Percentiles rank a stretch among this genome's conserved stretches.
Conservation (phyloP, 2,888 invertebrate genomes). For the Macropis europaea region DNA sequence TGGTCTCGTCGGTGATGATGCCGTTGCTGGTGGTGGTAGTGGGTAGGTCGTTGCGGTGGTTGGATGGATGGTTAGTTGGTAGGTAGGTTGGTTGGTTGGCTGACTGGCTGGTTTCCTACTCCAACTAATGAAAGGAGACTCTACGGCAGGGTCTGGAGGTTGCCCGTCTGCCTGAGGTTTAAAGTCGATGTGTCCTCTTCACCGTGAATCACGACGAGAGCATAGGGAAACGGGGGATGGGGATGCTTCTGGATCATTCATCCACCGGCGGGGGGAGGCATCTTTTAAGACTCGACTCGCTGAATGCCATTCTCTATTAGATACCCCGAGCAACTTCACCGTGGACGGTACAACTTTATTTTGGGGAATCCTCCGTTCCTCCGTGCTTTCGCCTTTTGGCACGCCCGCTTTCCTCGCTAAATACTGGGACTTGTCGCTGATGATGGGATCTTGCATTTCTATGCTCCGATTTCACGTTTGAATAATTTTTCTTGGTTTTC, state of each 20-base stretch:
- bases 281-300: conserved; percentile 56
- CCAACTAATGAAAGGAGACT: conserved; percentile 80
- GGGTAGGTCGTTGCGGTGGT: conserved; percentile 64
- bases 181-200: conserved; percentile 77
- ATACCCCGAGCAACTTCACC: conserved; percentile 4
- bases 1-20: conserved; percentile 60
- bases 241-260: conserved; percentile 33
- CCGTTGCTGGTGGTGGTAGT: conserved; percentile 48
- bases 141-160: conserved; percentile 67
- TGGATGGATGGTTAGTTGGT: conserved; percentile 74
- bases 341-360: conserved; percentile 3
- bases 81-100: conserved; percentile 69
- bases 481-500: no score
- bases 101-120: conserved; percentile 74
- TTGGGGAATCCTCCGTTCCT: neutral
- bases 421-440: neutral
- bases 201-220: conserved; percentile 57
- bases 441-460: no score
- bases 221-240: neutral
- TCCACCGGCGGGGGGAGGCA: conserved; percentile 32
- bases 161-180: conserved; percentile 74
- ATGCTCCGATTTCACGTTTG: no score
- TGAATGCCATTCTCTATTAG: conserved; percentile 12
- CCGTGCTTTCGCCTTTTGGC: neutral
- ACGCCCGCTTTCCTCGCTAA: neutral